Conservation (phyloP, 2,113 vertebrate species). For the Notarius lentiginosus region DNA sequence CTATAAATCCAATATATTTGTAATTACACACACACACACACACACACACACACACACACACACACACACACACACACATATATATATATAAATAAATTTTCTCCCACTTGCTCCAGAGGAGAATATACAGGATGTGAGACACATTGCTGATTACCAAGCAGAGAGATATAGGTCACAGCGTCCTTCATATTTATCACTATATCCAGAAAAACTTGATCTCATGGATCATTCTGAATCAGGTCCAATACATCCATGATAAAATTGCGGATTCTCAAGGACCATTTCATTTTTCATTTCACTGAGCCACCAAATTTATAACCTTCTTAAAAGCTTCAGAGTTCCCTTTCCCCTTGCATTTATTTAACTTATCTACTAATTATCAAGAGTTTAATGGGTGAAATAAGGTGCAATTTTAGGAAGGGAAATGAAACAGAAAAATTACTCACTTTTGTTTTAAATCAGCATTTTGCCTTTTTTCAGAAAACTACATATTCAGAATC, state of each 20-base stretch:
- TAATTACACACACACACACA: no score
- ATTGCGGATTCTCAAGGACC: background rate
- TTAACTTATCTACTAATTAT: slow-evolving; percentile 12
- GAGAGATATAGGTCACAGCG: background rate
- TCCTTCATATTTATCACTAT: background rate
- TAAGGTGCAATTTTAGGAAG: no score
- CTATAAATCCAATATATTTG: slow-evolving; percentile 58
- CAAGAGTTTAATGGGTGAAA: background rate
- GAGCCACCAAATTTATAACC: slow-evolving; percentile 12
- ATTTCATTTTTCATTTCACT: slow-evolving; percentile 7
- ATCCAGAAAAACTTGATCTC: background rate
- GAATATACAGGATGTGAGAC: no score
- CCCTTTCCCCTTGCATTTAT: background rate
- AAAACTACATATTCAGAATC: background rate
- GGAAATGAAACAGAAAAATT: background rate
- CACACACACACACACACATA: no score
- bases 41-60: no score
- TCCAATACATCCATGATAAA: background rate
- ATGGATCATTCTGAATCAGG: no score
- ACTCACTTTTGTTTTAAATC: background rate
- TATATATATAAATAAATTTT: no score
- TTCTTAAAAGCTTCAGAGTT: background rate
- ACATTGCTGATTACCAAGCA: slow-evolving; percentile 44
- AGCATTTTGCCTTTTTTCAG: no score
- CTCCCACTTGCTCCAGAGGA: no score